These are phyloP conservation scores for Smutsia temminckii DNA, from an alignment of 2,797 vertebrate genomes.

Conservation along the genomic window DNA sequence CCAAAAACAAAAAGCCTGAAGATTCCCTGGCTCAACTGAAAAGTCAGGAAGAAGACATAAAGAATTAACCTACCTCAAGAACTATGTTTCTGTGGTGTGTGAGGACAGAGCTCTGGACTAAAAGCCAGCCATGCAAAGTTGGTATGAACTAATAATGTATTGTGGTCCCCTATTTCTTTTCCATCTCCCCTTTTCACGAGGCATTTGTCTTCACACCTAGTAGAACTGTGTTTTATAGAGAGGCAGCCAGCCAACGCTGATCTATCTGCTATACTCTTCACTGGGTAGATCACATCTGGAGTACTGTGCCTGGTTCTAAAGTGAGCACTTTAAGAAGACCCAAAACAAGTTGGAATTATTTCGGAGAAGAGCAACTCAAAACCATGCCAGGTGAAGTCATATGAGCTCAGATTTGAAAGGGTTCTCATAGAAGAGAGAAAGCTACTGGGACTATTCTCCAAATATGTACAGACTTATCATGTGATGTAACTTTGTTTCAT, in stretches of 20 bases:
- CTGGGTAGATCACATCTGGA: not conserved
- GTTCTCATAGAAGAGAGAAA: not conserved
- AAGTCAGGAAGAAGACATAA: not conserved
- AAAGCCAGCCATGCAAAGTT: not conserved
- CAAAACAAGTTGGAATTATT: not conserved
- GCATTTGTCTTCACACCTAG: not conserved
- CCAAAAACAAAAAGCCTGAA: not conserved
- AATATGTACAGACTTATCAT: not conserved
- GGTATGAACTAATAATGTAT: not conserved
- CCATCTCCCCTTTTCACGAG: not conserved
- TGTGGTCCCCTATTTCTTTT: not conserved
- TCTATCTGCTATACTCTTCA: not conserved
- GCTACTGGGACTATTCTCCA: not conserved
- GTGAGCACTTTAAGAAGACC: not conserved
- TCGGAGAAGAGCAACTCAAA: not conserved
- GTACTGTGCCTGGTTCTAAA: not conserved
- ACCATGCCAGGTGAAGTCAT: not conserved
- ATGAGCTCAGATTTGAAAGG: not conserved
- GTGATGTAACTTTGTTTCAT: constrained; percentile 3
- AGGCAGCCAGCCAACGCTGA: not conserved
- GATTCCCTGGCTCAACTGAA: not conserved
- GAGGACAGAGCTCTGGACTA: not conserved
- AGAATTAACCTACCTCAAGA: not conserved
- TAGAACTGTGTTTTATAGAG: not conserved
- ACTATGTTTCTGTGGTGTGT: not conserved